Evolutionary conservation across 1,140 invertebrate species (phyloP), one percentile per base, ranked within the genome.

Genomic region (Drosophila ambigua): DNA sequence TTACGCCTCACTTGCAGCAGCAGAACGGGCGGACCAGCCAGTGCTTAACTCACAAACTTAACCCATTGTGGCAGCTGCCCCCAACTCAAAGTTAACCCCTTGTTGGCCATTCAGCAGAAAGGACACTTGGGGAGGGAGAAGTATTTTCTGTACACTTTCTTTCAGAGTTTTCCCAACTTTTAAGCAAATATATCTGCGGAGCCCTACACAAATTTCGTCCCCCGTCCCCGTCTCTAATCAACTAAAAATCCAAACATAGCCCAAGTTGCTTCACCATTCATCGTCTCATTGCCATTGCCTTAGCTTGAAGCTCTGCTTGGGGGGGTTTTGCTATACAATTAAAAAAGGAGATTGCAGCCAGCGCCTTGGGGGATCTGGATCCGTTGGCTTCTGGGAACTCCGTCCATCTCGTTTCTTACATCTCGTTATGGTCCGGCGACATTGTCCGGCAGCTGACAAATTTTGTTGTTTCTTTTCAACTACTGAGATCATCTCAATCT

Each of bases 391-490:
- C 35, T 39, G 35, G 35, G 35, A 39, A 39, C 35, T 39, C 11
- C 35, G 13, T 16, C 16, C 2, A 23, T 24, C 23, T 24, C 23
- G 4, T 39, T 4, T 4, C 35, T 4, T 4, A 13, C 35, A 39
- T 39, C 59, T 61, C 59, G 59, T 53, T 61, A 61, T 26, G 49
- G 15, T 11, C 15, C 24, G 41, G 8, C 24, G 20, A 65, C 61
- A 65, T 51, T 51, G 61, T 66, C 61, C 64, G 64, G 48, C 64
- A 67, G 61, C 64, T 67, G 64, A 67, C 64, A 67, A 67, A 67
- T 67, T 67, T 67, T 53, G 46, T 62, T 13, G 35, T 66, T 67
- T 53, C 24, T 48, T 53, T 45, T 26, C 11, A 11, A 39, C 35
- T 13, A 31, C 64, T n/a, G 64, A 62, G 62, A 53, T 67, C 64